A percentile compares a stretch with the other conserved stretches of the same genome.
phyloP scores from a whole-genome alignment of 2,797 vertebrate species.

The Sebastolobus altivelis region DNA sequence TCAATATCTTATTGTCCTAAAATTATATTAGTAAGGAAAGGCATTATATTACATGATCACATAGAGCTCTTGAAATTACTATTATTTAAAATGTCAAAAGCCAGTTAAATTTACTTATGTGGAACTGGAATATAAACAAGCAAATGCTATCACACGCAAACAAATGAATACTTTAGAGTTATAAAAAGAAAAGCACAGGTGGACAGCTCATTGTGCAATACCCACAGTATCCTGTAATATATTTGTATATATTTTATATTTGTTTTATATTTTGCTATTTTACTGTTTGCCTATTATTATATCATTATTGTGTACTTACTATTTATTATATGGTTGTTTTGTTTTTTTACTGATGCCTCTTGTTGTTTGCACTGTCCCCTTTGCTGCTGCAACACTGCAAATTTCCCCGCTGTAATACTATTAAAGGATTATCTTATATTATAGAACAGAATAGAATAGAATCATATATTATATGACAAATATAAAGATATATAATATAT shows the following conservation, averaged over 20 bases:
- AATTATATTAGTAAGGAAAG: constrained; percentile 26
- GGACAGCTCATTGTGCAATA: background rate
- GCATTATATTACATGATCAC: background rate
- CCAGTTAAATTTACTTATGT: background rate
- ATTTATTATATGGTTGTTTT: too few species aligned
- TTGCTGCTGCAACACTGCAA: too few species aligned
- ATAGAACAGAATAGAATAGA: background rate
- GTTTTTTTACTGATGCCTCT: too few species aligned
- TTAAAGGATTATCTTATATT: too few species aligned
- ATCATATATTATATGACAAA: background rate
- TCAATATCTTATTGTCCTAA: constrained; percentile 6
- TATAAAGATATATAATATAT: background rate
- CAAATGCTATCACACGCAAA: background rate
- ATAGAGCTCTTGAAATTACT: background rate
- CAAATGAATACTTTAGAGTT: background rate
- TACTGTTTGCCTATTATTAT: too few species aligned
- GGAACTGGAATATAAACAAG: background rate
- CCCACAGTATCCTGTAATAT: too few species aligned
- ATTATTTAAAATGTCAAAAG: background rate
- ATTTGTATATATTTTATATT: too few species aligned
- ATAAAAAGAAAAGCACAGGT: background rate
- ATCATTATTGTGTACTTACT: too few species aligned
- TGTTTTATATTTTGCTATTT: too few species aligned
- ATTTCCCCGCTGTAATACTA: too few species aligned
- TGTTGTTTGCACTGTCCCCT: too few species aligned